Evolutionary conservation across 2,797 vertebrate species (phyloP).

Genomic region (Melopsittacus undulatus): DNA sequence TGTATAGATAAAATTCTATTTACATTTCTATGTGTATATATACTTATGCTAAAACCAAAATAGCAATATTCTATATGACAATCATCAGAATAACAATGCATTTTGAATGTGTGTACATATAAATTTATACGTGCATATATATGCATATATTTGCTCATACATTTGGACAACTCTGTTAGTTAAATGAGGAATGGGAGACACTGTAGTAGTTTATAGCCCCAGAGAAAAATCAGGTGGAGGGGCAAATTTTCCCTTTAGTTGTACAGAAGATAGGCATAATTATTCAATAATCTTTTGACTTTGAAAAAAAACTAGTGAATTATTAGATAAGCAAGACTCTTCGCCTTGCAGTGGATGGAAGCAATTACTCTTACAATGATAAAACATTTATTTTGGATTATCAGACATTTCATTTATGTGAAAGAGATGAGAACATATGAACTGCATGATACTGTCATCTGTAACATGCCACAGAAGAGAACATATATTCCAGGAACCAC

Average conservation of each 20-base stretch:
- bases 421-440: background rate
- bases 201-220: background rate
- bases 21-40: background rate
- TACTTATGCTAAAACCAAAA: background rate
- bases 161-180: background rate
- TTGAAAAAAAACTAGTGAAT: background rate
- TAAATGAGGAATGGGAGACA: background rate
- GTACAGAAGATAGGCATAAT: background rate
- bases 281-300: background rate
- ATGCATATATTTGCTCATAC: background rate
- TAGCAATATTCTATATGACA: background rate
- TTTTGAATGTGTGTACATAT: background rate
- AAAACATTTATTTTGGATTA: background rate
- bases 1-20: background rate
- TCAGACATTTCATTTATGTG: background rate
- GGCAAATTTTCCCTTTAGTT: background rate
- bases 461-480: background rate
- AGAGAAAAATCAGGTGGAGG: background rate
- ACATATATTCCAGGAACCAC: background rate
- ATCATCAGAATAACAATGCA: background rate
- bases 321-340: background rate
- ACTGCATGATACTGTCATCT: background rate
- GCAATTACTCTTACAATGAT: background rate
- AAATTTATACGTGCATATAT: rapidly evolving
- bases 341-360: background rate